Conservation (phyloP, 2,888 invertebrate species). For the Drosophila pegasa region DNA sequence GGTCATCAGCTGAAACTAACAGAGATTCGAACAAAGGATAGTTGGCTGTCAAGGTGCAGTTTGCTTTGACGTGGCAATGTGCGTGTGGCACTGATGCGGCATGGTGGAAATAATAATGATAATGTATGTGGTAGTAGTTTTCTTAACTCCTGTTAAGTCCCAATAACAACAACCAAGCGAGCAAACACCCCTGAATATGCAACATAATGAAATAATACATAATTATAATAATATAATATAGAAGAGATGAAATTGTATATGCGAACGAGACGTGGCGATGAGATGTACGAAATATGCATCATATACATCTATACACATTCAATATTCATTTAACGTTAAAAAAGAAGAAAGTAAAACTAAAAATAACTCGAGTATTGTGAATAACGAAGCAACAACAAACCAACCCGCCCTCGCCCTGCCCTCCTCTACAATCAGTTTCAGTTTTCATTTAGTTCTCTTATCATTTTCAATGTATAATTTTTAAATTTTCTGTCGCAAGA, state of each 20-base stretch:
- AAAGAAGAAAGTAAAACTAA: conserved; percentile 18
- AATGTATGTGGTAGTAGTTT: conserved; percentile 82
- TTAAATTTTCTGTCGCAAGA: conserved; percentile 44
- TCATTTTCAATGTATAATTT: conserved; percentile 39
- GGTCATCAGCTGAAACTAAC: conserved; percentile 92
- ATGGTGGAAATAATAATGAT: conserved; percentile 76
- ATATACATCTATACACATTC: conserved; percentile 53
- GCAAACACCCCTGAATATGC: conserved; percentile 49
- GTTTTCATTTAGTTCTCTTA: conserved; percentile 3
- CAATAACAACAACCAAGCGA: conserved; percentile 57
- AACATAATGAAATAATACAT: conserved; percentile 57
- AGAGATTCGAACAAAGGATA: conserved; percentile 92
- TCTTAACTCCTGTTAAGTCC: conserved; percentile 82
- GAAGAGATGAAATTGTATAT: conserved; percentile 60
- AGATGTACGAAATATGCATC: conserved; percentile 61
- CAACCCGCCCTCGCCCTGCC: conserved; percentile 26
- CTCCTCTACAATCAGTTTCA: conserved; percentile 9
- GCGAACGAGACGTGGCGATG: conserved; percentile 53
- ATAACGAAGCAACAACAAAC: conserved; percentile 23
- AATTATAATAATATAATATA: conserved; percentile 53
- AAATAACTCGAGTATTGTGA: conserved; percentile 48
- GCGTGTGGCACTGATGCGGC: conserved; percentile 71
- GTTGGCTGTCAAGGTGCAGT: conserved; percentile 94
- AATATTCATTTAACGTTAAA: conserved; percentile 61
- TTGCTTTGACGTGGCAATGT: conserved; percentile 91